These are phyloP conservation scores for Phalacrocorax brasilianus DNA, from an alignment of 2,113 vertebrate genomes.

Conservation along the genomic window DNA sequence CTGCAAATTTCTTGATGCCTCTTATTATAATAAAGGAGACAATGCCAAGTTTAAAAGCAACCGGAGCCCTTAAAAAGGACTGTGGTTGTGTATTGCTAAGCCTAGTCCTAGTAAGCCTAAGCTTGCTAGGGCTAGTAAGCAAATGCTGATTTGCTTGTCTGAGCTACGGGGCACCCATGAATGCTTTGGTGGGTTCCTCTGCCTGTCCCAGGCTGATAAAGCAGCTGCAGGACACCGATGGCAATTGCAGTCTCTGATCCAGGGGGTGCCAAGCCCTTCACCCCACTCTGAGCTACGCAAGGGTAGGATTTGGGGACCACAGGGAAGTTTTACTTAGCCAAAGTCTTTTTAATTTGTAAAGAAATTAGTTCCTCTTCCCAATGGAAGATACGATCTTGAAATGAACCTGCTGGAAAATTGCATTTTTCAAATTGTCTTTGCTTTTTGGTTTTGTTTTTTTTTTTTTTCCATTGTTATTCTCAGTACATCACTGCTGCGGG, in stretches of 20 bases:
- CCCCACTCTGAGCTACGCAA: fast-evolving
- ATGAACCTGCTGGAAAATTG: not conserved
- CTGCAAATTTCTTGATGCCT: not conserved
- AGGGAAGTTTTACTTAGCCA: not conserved
- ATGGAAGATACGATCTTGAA: not conserved
- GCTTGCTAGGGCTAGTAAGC: not conserved
- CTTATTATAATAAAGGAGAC: not conserved
- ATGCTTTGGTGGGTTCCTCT: not conserved
- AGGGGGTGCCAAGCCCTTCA: not conserved
- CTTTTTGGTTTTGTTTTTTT: too few species aligned
- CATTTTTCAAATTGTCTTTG: not conserved
- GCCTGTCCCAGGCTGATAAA: not conserved
- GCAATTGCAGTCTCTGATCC: not conserved
- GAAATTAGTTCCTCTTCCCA: slow-evolving; percentile 15
- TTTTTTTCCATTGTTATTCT: not conserved
- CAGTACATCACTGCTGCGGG: fast-evolving
- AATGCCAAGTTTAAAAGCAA: not conserved
- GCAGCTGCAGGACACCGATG: fast-evolving
- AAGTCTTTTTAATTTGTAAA: not conserved
- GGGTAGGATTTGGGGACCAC: not conserved
- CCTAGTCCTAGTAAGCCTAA: not conserved
- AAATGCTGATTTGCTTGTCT: not conserved
- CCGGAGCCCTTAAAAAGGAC: not conserved
- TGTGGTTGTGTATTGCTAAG: fast-evolving
- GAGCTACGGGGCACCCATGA: not conserved